Evolutionary conservation across 2,113 vertebrate species (phyloP), one percentile per base, ranked within the genome.

Genomic region (Drymodes brunneopygia): DNA sequence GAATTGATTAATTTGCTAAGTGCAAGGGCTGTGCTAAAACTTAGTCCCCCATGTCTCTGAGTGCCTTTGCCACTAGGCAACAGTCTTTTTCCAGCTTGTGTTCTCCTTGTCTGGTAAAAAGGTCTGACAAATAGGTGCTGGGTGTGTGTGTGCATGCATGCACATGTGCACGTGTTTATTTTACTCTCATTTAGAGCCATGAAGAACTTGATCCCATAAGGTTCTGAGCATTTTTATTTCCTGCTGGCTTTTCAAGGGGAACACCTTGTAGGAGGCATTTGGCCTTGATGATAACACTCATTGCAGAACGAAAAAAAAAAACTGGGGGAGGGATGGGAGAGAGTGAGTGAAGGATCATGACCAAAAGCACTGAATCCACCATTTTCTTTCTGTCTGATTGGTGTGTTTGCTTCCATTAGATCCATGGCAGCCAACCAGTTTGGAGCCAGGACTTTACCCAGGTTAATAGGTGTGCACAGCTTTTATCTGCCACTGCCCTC

Each of bases 81-180:
- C 51, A 60, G 28, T n/a, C 82, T 60, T 73, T 47, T 79, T 88
- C 47, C 72, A n/a, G 80, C 50, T 60, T 71, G 50, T 80, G 60
- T 73, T 81, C 86, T 60, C 25, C 58, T 89, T 50, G 74, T 58
- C 92, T 88, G 81, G 85, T 88, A 35, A 78, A 79, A 80, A 93
- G 62, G 75, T 21, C 90, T 96, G 94, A 90, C 88, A 92, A 90
- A 95, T 90, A 94, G 85, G 50, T 86, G 75, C 56, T 96, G 90
- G 87, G 92, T 73, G 90, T 66, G 93, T 64, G 89, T 91, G n/a
- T 95, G 22, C 95, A 38, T 94, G 93, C 91, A 89, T 53, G 53
- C 93, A 92, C 89, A 94, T 92, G 94, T 95, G 95, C 65, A 10
- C 56, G 67, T 95, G 92, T 96, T 97, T 96, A 91, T 85, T 90